These are phyloP conservation scores for Gavialis gangeticus DNA, from an alignment of 2,113 vertebrate species.

Conservation along the genomic window DNA sequence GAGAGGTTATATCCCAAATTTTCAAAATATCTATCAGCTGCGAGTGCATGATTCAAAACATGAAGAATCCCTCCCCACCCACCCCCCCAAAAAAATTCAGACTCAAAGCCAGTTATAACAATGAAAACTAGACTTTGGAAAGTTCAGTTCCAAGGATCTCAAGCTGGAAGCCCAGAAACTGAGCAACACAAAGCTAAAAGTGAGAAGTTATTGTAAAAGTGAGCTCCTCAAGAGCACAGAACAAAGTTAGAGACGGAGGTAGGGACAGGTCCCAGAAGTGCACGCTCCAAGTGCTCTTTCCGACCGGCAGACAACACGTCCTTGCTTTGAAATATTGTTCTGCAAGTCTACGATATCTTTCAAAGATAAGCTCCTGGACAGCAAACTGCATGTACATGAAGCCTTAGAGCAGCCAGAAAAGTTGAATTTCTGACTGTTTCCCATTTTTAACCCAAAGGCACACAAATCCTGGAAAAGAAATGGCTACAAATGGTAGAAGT, in stretches of 20 bases:
- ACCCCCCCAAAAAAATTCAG: background rate
- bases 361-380: background rate
- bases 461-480: background rate
- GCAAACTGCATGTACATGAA: background rate
- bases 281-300: background rate
- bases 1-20: background rate
- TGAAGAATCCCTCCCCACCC: background rate
- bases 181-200: background rate
- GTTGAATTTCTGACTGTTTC: background rate
- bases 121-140: background rate
- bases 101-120: background rate
- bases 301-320: background rate
- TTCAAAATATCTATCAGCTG: background rate
- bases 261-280: background rate
- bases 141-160: background rate
- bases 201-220: background rate
- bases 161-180: fast-evolving
- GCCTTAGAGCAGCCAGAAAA: background rate
- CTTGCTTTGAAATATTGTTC: background rate
- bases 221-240: background rate
- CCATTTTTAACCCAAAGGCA: too few species aligned
- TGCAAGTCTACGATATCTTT: background rate
- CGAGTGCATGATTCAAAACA: background rate
- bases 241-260: background rate
- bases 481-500: background rate